Percentiles rank a stretch among this genome's conserved stretches.
phyloP scores from a whole-genome alignment of 2,797 vertebrate species.

The Brachyalestes nurse region DNA sequence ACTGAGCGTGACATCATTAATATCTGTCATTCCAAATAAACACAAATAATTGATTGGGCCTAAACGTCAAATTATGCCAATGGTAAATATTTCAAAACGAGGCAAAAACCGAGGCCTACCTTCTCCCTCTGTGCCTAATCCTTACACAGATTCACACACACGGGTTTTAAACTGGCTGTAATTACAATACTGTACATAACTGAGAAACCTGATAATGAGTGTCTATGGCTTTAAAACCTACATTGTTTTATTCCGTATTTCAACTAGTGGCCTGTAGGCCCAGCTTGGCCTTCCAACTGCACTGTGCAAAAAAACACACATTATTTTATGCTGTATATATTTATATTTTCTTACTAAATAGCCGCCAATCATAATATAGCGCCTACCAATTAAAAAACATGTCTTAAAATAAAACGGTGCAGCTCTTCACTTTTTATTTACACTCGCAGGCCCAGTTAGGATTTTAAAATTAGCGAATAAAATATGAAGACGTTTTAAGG shows the following conservation, averaged over 20 bases:
- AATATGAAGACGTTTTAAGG: background rate
- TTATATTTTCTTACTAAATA: too few relatives aligned
- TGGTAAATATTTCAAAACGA: constrained; percentile 35
- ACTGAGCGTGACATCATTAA: constrained; percentile 80
- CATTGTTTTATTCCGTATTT: background rate
- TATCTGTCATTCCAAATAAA: constrained; percentile 78
- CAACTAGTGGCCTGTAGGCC: background rate
- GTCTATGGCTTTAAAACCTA: background rate
- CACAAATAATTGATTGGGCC: constrained; percentile 69
- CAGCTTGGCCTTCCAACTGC: too few relatives aligned
- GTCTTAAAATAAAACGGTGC: background rate
- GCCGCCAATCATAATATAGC: too few relatives aligned
- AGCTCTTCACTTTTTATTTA: background rate
- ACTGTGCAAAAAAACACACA: too few relatives aligned
- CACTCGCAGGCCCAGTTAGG: background rate
- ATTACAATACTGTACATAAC: background rate
- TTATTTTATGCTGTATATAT: too few relatives aligned
- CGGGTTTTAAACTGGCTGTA: background rate
- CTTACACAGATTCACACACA: too few relatives aligned
- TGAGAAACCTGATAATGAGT: background rate
- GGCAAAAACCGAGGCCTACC: background rate
- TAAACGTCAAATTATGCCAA: constrained; percentile 36
- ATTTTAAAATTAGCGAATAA: background rate
- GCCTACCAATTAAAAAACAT: too few relatives aligned
- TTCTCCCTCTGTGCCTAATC: background rate